Evolutionary conservation across 2,888 invertebrate genomes (phyloP).

Genomic region (Torymus aiolomorphi): DNA sequence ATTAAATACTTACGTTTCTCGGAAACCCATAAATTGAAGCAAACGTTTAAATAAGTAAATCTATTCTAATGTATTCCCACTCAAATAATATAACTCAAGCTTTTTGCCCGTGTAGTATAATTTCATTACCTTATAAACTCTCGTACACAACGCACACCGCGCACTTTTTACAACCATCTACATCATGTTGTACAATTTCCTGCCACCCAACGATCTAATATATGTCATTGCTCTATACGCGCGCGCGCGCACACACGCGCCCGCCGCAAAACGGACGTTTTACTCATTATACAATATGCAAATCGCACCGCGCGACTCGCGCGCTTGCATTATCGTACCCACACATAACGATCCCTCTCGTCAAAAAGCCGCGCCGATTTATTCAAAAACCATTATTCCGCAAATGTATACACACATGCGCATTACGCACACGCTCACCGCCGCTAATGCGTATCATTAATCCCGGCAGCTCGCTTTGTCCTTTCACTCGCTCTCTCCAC

Average conservation of each 20-base stretch:
- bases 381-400: constrained; percentile 3
- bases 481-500: constrained; percentile 18
- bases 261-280: not conserved
- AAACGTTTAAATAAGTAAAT: too few relatives aligned
- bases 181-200: not conserved
- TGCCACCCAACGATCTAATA: not conserved
- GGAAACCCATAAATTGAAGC: too few relatives aligned
- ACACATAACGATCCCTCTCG: too few relatives aligned
- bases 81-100: too few relatives aligned
- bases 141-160: too few relatives aligned
- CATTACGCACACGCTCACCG: not conserved
- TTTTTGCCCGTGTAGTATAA: too few relatives aligned
- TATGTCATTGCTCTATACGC: not conserved
- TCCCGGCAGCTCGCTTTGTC: not conserved
- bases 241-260: not conserved
- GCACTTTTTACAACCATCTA: not conserved
- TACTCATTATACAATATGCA: not conserved
- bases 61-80: too few relatives aligned
- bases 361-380: not conserved
- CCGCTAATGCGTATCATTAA: not conserved
- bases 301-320: too few relatives aligned
- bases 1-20: too few relatives aligned
- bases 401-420: not conserved
- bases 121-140: too few relatives aligned
- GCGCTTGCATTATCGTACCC: too few relatives aligned